Conservation (phyloP, 2,797 vertebrate genomes). For the Malacoraja senta region DNA sequence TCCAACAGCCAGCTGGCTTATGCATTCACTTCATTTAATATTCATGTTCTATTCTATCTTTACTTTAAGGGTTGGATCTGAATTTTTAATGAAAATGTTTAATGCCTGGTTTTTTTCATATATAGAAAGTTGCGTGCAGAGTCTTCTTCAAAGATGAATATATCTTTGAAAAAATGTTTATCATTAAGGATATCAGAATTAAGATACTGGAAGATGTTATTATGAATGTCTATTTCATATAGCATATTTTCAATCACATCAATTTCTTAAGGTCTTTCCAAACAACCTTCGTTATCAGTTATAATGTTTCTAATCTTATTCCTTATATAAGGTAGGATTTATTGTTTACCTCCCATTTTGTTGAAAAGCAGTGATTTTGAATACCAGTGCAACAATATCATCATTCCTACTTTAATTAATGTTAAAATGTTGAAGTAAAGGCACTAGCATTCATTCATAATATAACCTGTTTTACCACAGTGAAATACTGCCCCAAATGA, state of each 20-base stretch:
- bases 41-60: background rate
- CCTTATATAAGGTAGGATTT: background rate
- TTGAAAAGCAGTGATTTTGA: background rate
- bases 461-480: background rate
- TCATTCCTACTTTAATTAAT: background rate
- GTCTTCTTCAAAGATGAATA: background rate
- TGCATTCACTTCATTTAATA: slow-evolving; percentile 3
- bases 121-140: background rate
- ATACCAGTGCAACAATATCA: background rate
- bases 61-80: background rate
- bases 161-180: background rate
- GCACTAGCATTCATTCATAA: background rate
- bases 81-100: background rate
- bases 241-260: background rate
- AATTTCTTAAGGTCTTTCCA: background rate
- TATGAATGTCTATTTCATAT: background rate
- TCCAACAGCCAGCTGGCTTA: background rate
- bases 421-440: background rate
- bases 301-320: background rate
- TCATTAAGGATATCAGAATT: background rate
- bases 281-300: background rate
- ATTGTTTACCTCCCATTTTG: background rate
- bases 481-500: background rate
- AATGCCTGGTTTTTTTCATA: background rate
- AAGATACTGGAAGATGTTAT: background rate